Percentiles rank a stretch among this genome's conserved stretches.
Evolutionary conservation across 2,113 vertebrate genomes (phyloP).

Genomic region (Columba janthina): DNA sequence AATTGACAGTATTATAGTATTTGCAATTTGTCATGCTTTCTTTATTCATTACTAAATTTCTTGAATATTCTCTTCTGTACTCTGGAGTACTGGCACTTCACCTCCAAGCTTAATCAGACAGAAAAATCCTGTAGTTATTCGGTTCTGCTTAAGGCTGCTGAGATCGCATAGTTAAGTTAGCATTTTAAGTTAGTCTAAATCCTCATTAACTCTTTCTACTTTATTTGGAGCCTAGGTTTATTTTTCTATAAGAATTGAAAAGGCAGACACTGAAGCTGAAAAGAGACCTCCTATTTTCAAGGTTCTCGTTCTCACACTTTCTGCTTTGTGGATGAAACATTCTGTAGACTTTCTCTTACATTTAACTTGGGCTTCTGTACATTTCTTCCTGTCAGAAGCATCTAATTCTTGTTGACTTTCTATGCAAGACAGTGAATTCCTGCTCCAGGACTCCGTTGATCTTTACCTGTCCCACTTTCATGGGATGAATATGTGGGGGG

Average conservation of each 20-base stretch:
- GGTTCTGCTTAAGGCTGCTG: not conserved
- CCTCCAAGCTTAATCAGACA: not conserved
- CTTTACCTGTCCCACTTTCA: too few relatives aligned
- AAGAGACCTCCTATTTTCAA: not conserved
- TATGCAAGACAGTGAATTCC: too few relatives aligned
- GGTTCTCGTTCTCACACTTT: not conserved
- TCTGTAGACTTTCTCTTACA: too few relatives aligned
- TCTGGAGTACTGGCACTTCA: not conserved
- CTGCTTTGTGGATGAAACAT: not conserved
- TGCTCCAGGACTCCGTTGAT: too few relatives aligned
- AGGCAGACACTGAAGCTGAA: not conserved
- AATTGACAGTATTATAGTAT: not conserved
- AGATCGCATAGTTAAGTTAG: not conserved
- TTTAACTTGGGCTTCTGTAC: too few relatives aligned
- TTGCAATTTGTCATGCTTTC: not conserved
- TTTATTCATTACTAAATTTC: not conserved
- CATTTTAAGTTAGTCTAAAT: not conserved
- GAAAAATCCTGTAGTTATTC: not conserved
- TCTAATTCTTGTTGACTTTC: too few relatives aligned
- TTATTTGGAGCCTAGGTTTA: not conserved
- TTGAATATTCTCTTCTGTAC: not conserved
- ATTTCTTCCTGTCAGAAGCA: too few relatives aligned
- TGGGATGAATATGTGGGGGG: too few relatives aligned
- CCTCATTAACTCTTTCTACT: not conserved
- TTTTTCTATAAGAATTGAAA: not conserved